phyloP scores from a whole-genome alignment of 2,797 vertebrate species.

The Clarias pachynema region DNA sequence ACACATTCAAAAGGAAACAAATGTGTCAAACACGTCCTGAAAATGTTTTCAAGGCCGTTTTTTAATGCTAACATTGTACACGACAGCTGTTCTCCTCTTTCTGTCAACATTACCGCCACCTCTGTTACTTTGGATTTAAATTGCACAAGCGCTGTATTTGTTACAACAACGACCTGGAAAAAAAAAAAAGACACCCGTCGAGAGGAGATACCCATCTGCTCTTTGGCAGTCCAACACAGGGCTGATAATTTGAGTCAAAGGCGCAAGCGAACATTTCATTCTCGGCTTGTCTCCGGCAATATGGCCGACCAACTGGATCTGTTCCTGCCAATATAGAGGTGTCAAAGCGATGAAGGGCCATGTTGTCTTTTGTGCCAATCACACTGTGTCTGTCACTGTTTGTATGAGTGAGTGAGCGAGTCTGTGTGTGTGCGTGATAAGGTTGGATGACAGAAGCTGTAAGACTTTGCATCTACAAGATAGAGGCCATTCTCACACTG shows the following conservation, averaged over 20 bases:
- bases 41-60: not conserved
- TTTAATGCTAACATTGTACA: not conserved
- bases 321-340: slow-evolving; percentile 46
- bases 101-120: not conserved
- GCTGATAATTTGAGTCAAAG: slow-evolving; percentile 41
- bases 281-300: slow-evolving; percentile 50
- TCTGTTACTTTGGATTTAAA: not conserved
- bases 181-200: not conserved
- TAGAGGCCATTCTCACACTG: slow-evolving; percentile 13
- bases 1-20: not conserved
- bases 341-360: slow-evolving; percentile 46
- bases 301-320: slow-evolving; percentile 45
- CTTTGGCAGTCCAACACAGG: slow-evolving; percentile 15
- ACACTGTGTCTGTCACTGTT: slow-evolving; percentile 27
- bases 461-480: slow-evolving; percentile 28
- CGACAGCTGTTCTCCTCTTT: slow-evolving; percentile 11
- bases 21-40: not conserved
- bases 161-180: not conserved
- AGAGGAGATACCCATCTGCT: slow-evolving; percentile 44
- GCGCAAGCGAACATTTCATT: slow-evolving; percentile 47
- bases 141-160: not conserved
- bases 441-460: slow-evolving; percentile 27
- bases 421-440: not conserved
- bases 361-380: slow-evolving; percentile 45
- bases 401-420: not conserved